Evolutionary conservation across 35 echinoderm and acorn worm species (phyloP).

Genomic region (Heliocidaris erythrogramma): DNA sequence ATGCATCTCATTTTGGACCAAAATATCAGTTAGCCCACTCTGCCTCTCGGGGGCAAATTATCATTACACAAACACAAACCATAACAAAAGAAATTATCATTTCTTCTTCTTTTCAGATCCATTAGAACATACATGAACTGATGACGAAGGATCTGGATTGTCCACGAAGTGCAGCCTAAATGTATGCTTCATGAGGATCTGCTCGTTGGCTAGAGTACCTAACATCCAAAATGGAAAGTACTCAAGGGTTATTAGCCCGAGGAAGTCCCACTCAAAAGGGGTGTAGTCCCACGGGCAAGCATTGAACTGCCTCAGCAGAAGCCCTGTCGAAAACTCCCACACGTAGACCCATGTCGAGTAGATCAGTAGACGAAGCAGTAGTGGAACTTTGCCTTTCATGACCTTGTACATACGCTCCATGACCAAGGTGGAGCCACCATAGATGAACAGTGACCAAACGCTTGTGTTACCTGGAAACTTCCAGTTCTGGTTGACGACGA

Average conservation of each 20-base stretch:
- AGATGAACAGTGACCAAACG: slow-evolving; percentile 96
- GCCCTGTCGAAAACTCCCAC: slow-evolving; percentile 94
- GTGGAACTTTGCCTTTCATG: slow-evolving; percentile 69
- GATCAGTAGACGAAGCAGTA: slow-evolving; percentile 62
- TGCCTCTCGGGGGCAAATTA: no score
- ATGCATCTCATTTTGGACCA: no score
- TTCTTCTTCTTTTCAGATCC: slow-evolving; percentile 44
- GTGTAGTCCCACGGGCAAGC: slow-evolving; percentile 99
- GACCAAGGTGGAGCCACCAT: slow-evolving; percentile 80
- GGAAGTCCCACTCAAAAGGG: slow-evolving; percentile 95
- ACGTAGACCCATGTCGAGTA: slow-evolving; percentile 90
- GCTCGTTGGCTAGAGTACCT: slow-evolving; percentile 78
- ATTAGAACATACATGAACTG: neutral
- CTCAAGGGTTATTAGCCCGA: slow-evolving; percentile 94
- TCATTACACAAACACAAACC: neutral
- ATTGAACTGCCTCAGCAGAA: slow-evolving; percentile 80
- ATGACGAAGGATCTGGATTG: neutral
- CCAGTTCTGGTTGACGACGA: slow-evolving; percentile 95
- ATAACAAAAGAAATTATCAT: neutral
- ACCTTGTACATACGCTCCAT: slow-evolving; percentile 87
- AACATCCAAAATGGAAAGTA: slow-evolving; percentile 94
- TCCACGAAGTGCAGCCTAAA: slow-evolving; percentile 77
- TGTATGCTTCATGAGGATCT: slow-evolving; percentile 93
- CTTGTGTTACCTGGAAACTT: slow-evolving; percentile 93
- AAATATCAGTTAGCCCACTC: no score